phyloP scores from a whole-genome alignment of 2,113 vertebrate genomes.

The Progne subis region DNA sequence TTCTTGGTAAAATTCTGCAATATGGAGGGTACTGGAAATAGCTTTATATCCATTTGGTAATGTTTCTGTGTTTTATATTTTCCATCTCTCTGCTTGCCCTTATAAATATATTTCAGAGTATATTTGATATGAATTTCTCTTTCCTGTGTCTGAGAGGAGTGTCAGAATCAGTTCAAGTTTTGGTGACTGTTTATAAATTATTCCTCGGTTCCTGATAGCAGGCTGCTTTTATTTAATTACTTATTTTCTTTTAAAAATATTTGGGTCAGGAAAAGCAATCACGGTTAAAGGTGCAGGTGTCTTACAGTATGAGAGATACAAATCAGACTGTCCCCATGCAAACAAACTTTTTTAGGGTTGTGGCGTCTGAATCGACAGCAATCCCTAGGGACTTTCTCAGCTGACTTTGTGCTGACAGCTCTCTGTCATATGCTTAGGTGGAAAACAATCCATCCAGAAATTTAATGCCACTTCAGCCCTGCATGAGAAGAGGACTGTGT shows the following conservation, averaged over 20 bases:
- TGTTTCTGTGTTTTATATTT: not conserved
- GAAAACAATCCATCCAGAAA: not conserved
- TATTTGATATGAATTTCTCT: not conserved
- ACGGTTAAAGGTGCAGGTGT: not conserved
- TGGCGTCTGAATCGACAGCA: not conserved
- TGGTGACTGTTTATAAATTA: not conserved
- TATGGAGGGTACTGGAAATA: not conserved
- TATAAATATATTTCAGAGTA: not conserved
- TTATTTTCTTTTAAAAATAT: constrained; percentile 10
- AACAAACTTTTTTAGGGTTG: not conserved
- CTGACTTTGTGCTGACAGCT: not conserved
- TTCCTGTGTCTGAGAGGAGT: not conserved
- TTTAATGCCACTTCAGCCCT: not conserved
- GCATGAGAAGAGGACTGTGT: not conserved
- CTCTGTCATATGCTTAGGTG: not conserved
- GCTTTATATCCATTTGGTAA: not conserved
- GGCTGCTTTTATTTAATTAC: not conserved
- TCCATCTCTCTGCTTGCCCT: not conserved
- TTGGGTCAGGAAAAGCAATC: not conserved
- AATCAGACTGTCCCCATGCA: not conserved
- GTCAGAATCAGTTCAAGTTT: constrained; percentile 26
- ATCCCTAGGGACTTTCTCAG: not conserved
- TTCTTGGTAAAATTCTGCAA: not conserved
- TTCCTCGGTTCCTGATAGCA: not conserved
- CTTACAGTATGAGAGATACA: not conserved